These are phyloP conservation scores for Ischnus inquisitorius DNA, from an alignment of 2,888 invertebrate genomes.

Conservation along the genomic window DNA sequence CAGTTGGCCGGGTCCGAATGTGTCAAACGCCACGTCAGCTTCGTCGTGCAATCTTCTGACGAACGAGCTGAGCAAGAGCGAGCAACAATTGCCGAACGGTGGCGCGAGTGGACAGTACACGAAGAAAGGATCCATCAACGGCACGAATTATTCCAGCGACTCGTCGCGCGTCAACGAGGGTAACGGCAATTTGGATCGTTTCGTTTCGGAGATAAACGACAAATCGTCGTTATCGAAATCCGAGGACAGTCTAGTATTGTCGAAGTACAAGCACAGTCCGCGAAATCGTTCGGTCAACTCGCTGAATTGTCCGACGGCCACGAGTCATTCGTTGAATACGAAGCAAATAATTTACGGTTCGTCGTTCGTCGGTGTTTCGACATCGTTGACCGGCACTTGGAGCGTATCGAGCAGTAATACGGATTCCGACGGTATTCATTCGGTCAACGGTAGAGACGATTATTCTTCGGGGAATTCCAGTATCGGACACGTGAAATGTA, in stretches of 20 bases:
- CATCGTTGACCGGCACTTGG: constrained; percentile 84
- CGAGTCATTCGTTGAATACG: constrained; percentile 89
- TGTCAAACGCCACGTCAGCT: constrained; percentile 85
- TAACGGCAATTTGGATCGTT: constrained; percentile 16
- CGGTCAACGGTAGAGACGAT: constrained; percentile 85
- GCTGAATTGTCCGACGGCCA: constrained; percentile 85
- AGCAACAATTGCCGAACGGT: constrained; percentile 88
- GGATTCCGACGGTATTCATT: constrained; percentile 88
- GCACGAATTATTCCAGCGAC: constrained; percentile 78
- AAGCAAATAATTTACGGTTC: constrained; percentile 88
- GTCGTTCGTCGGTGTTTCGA: constrained; percentile 89
- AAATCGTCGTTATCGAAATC: constrained; percentile 92
- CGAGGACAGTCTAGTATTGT: constrained; percentile 90
- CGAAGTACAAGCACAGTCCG: constrained; percentile 85
- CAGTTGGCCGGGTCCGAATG: constrained; percentile 94
- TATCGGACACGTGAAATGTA: constrained; percentile 60
- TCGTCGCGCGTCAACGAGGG: constrained; percentile 76
- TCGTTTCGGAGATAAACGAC: constrained; percentile 70
- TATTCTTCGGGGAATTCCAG: constrained; percentile 68
- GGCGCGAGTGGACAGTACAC: constrained; percentile 61
- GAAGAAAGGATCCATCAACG: constrained; percentile 78
- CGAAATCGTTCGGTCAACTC: constrained; percentile 86
- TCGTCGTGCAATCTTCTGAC: constrained; percentile 87
- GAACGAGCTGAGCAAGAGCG: constrained; percentile 94
- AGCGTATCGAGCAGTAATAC: constrained; percentile 74